phyloP scores from a whole-genome alignment of 92 coral and sea anemone species.

The Epizoanthus stellaris region DNA sequence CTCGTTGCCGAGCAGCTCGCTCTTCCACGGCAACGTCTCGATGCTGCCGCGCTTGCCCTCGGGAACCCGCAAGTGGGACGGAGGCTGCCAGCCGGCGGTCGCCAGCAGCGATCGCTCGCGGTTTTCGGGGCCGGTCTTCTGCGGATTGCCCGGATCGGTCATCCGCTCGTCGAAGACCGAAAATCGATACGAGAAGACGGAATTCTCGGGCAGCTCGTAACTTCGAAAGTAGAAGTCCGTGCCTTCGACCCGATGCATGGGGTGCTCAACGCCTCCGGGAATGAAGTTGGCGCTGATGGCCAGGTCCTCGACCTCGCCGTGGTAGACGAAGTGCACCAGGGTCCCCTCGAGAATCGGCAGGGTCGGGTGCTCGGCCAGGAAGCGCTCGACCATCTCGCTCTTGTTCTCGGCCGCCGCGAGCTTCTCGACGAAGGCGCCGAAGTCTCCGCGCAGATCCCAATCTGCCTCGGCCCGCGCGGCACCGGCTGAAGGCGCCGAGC shows the following conservation, averaged over 20 bases:
- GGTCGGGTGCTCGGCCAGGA: too few species aligned
- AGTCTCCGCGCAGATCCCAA: too few species aligned
- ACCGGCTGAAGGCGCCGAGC: too few species aligned
- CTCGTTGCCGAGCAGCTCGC: background rate
- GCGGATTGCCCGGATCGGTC: background rate
- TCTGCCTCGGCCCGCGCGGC: conserved; percentile 9
- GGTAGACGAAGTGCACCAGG: background rate
- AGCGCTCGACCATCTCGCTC: too few species aligned
- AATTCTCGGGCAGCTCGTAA: background rate
- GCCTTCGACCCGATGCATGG: background rate
- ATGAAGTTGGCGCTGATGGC: conserved; percentile 2
- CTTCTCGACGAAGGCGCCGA: background rate
- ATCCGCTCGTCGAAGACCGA: conserved; percentile 18
- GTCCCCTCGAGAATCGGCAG: too few species aligned
- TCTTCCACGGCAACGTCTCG: background rate
- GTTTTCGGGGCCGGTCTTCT: background rate
- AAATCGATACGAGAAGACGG: background rate
- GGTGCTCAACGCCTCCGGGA: background rate
- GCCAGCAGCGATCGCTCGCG: conserved; percentile 8
- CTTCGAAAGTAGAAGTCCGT: conserved; percentile 18
- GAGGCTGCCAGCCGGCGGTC: conserved; percentile 20
- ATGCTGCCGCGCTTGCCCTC: background rate
- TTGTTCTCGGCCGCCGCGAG: too few species aligned
- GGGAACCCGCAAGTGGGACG: background rate
- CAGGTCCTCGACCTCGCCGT: conserved; percentile 19